These are phyloP conservation scores for Pseudoatta argentina DNA, from an alignment of 1,140 invertebrate species.

Conservation along the genomic window DNA sequence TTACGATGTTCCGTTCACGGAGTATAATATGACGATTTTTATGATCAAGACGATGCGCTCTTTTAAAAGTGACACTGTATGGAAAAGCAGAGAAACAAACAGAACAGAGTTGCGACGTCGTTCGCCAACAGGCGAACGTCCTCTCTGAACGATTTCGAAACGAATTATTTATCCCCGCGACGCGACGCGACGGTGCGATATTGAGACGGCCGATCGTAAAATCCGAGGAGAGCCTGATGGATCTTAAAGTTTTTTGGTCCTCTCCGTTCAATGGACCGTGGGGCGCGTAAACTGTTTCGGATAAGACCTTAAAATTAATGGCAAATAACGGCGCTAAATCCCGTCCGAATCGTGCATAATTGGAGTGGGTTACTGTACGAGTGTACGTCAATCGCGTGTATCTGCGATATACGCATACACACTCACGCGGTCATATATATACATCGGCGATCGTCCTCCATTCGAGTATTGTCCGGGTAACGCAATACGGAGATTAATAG, in stretches of 20 bases:
- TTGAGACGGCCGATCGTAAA: constrained; percentile 74
- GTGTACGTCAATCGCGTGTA: constrained; percentile 42
- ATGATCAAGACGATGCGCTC: neutral
- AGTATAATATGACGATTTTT: constrained; percentile 35
- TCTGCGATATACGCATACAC: constrained; percentile 43
- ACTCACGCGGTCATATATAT: neutral
- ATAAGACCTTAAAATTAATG: constrained; percentile 76
- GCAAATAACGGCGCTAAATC: constrained; percentile 75
- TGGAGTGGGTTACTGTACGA: constrained; percentile 62
- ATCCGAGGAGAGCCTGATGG: constrained; percentile 69
- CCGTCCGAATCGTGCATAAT: constrained; percentile 75
- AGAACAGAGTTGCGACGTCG: constrained; percentile 2
- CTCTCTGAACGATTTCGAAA: constrained; percentile 67
- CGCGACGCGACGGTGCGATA: constrained; percentile 65
- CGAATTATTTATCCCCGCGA: constrained; percentile 72
- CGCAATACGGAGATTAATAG: constrained; percentile 82
- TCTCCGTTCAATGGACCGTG: neutral
- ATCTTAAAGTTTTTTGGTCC: constrained; percentile 68
- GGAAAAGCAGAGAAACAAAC: constrained; percentile 47
- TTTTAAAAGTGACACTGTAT: constrained; percentile 33
- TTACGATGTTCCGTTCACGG: neutral
- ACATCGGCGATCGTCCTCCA: neutral
- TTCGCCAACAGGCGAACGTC: constrained; percentile 25
- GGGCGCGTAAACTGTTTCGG: constrained; percentile 69
- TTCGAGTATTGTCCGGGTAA: constrained; percentile 36